phyloP scores from a whole-genome alignment of 2,888 invertebrate genomes.

The Dryobota labecula region DNA sequence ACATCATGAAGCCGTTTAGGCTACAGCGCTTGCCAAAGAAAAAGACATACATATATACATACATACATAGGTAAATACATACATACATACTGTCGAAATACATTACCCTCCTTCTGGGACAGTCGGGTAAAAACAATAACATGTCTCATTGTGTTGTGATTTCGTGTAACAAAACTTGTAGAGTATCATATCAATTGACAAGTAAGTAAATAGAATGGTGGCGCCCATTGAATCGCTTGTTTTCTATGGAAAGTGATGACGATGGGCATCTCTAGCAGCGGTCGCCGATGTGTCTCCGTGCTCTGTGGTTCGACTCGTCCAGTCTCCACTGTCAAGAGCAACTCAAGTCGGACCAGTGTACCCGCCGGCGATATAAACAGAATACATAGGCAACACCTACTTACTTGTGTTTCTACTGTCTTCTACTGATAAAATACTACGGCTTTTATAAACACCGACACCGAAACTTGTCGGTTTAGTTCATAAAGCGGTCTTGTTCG shows the following conservation, averaged over 20 bases:
- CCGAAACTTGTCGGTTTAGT: neutral
- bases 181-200: neutral
- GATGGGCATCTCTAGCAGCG: no score
- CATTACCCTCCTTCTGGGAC: no score
- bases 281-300: neutral
- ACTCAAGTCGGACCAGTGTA: slow-evolving; percentile 43
- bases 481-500: no score
- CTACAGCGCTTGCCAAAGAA: no score
- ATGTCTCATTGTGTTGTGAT: neutral
- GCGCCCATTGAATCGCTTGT: neutral
- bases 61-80: no score
- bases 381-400: slow-evolving; percentile 7
- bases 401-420: slow-evolving; percentile 2
- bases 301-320: slow-evolving; percentile 1
- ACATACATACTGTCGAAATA: no score
- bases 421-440: slow-evolving; percentile 3
- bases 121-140: no score
- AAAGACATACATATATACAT: no score
- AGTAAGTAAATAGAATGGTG: neutral
- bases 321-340: slow-evolving; percentile 28
- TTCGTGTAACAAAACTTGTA: neutral
- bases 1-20: no score
- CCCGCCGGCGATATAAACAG: slow-evolving; percentile 4
- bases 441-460: slow-evolving; percentile 2
- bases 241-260: neutral